These are phyloP conservation scores for Paratrypauchen microcephalus DNA, from an alignment of 2,797 vertebrate genomes.

Conservation along the genomic window DNA sequence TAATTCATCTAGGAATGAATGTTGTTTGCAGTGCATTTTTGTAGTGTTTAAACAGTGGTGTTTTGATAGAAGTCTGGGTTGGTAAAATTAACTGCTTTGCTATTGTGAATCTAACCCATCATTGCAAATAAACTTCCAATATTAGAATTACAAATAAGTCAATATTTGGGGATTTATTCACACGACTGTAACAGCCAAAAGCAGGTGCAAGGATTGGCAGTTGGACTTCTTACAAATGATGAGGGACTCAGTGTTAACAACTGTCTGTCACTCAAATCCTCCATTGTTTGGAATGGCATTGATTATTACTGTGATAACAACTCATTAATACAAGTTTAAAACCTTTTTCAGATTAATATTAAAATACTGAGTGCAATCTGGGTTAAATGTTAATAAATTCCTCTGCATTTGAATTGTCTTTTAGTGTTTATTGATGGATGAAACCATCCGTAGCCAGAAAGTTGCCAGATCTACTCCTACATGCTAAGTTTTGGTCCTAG, in stretches of 20 bases:
- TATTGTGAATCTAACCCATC: neutral
- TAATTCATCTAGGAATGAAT: neutral
- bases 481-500: no score
- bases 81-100: neutral
- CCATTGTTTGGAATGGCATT: neutral
- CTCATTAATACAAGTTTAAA: neutral
- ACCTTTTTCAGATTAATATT: no score
- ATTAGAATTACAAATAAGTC: neutral
- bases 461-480: no score
- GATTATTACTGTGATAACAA: neutral
- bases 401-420: no score
- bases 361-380: no score
- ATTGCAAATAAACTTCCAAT: neutral
- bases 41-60: neutral
- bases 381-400: no score
- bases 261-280: neutral
- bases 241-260: neutral
- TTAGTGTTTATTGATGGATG: no score
- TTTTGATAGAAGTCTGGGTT: neutral
- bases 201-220: neutral
- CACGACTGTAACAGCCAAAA: neutral
- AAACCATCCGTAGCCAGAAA: no score
- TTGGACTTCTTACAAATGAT: neutral
- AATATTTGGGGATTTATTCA: slow-evolving; percentile 19
- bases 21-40: neutral